phyloP scores from a whole-genome alignment of 2,797 vertebrate species.

The Phataginus tetradactyla region DNA sequence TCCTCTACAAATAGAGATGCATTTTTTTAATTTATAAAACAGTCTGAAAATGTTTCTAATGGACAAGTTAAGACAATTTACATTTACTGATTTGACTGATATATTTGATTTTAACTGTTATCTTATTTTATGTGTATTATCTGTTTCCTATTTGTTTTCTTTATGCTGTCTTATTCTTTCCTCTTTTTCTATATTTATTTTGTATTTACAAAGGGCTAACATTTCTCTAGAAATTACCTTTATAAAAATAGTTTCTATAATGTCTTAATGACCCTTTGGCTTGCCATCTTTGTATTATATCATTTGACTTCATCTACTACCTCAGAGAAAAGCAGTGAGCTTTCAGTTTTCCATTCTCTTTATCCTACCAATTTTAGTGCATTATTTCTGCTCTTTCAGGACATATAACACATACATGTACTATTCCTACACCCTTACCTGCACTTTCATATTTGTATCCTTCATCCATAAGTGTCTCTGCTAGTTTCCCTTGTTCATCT shows the following conservation, averaged over 20 bases:
- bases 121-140: neutral
- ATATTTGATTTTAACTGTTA: neutral
- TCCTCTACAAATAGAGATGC: neutral
- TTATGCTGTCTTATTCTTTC: neutral
- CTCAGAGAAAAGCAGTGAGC: neutral
- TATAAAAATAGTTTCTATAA: neutral
- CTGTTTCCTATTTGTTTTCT: neutral
- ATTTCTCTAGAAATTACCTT: neutral
- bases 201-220: neutral
- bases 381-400: neutral
- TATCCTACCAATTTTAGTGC: neutral
- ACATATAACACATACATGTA: neutral
- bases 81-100: neutral
- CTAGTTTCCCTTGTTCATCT: neutral
- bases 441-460: neutral
- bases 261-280: neutral
- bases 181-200: neutral
- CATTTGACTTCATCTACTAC: neutral
- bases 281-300: neutral
- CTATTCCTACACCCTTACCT: neutral
- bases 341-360: neutral
- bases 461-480: neutral
- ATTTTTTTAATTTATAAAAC: neutral
- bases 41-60: neutral
- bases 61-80: neutral